Evolutionary conservation across 2,797 vertebrate species (phyloP), one percentile per base, ranked within the genome.

Genomic region (Loriculus beryllinus): DNA sequence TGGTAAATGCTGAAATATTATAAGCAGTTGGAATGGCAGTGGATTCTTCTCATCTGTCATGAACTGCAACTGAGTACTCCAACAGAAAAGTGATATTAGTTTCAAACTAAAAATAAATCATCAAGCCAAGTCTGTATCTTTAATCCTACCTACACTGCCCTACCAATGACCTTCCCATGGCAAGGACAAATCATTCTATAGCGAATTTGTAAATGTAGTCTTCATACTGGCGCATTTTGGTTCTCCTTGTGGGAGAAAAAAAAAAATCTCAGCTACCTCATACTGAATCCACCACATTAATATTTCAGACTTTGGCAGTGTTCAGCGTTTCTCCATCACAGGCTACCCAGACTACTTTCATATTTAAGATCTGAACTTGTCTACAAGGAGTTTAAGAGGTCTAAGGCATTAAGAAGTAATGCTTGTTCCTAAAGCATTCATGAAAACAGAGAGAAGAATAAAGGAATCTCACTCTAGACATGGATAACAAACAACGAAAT

Each of bases 31-130:
- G 93, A 84, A 82, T 90, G 80, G 82, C 78, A 92, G 84, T 60
- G 81, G 76, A 95, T 77, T 86, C 82, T 79, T 93, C 90, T 92
- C 86, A 97, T 96, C 94, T 96, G 93, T 95, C 90, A 95, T 82
- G 26, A 65, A 51, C 68, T 92, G 54, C 83, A 94, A 96, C 40
- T 33, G 54, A 97, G 72, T 78, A 72, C 40, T 77, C 31, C 28
- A 93, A 90, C 25, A 90, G 70, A 92, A 90, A 94, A 77, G 23
- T 87, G 89, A 94, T 95, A 93, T 77, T 91, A 63, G 35, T 95
- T 95, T 96, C 82, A 92, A 95, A 82, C 40, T 37, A 93, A 95
- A 95, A 82, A 94, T 94, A 96, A 97, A 95, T 96, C 80, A 82
- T 75, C 64, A 84, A 92, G 54, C 45, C 62, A 70, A 92, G 92